Evolutionary conservation across 2,888 invertebrate species (phyloP), one percentile per base, ranked within the genome.

Genomic region (Caenorhabditis sp.): DNA sequence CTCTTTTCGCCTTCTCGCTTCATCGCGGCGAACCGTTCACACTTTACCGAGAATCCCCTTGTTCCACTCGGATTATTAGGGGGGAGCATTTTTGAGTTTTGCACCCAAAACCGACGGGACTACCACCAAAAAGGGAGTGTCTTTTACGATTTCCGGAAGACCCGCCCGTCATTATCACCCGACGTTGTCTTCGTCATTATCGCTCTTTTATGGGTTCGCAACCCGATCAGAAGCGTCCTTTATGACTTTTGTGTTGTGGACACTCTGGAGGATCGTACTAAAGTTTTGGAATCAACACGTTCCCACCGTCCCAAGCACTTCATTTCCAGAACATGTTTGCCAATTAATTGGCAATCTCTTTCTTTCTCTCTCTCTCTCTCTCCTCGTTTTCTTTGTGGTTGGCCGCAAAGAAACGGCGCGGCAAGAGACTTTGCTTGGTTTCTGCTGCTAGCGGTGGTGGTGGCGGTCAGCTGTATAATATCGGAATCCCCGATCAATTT

Each of bases 401-500:
- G 56, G 27, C 55, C 39, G 48, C 61, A 62, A 55, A 55, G 53
- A 45, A 53, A 55, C 43, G 63, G 52, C 20, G 43, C 26, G 20
- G 37, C 17, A 27, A 13, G 22, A 15, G 39, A 24, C n/a, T n/a
- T n/a, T n/a, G n/a, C n/a, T n/a, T n/a, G n/a, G n/a, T n/a, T n/a
- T n/a, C n/a, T n/a, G n/a, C n/a, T n/a, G n/a, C n/a, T n/a, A n/a
- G n/a, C n/a, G n/a, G n/a, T n/a, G n/a, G n/a, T n/a, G n/a, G n/a
- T 65, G 55, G 65, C 55, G 65, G 56, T 68, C 68, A 68, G 68
- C 58, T 58, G 58, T 68, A 48, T 58, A 43, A 53, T 53, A 59
- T 58, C 48, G 66, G 39, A 48, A 66, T 56, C 30, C 30, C 48
- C 50, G 66, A 66, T 50, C 58, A 68, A 68, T 68, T 58, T 68